Evolutionary conservation across 2,797 vertebrate species (phyloP).

Genomic region (Danio tinwini): DNA sequence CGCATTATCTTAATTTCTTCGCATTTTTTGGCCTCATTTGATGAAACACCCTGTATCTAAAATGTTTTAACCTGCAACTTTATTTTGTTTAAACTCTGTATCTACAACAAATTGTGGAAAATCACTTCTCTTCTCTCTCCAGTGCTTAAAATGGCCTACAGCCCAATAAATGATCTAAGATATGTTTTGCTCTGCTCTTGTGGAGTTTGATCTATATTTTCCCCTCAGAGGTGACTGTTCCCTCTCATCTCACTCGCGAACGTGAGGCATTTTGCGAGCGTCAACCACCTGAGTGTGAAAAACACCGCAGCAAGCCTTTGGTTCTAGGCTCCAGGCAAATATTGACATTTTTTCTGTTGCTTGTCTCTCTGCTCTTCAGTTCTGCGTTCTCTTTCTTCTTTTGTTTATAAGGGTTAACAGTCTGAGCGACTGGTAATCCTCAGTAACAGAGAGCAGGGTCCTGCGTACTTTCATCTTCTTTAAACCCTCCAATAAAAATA

Average conservation of each 20-base stretch:
- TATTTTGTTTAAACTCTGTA: too few species aligned
- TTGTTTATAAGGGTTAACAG: constrained; percentile 74
- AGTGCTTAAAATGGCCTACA: constrained; percentile 23
- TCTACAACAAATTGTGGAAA: too few species aligned
- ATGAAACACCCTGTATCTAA: not conserved
- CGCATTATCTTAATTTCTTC: too few species aligned
- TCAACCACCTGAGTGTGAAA: constrained; percentile 60
- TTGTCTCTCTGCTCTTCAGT: constrained; percentile 68
- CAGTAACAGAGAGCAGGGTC: constrained; percentile 81
- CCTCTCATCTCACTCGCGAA: constrained; percentile 60
- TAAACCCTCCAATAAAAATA: constrained; percentile 75
- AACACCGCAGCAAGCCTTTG: constrained; percentile 51
- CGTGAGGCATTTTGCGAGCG: constrained; percentile 48
- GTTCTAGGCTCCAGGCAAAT: constrained; percentile 81
- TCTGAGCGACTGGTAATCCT: constrained; percentile 80
- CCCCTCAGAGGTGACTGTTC: constrained; percentile 63
- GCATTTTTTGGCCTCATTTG: not conserved
- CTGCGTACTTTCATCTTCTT: constrained; percentile 65
- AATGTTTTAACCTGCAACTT: too few species aligned
- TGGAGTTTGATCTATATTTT: constrained; percentile 66
- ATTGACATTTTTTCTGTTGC: constrained; percentile 74
- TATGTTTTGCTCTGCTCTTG: constrained; percentile 47
- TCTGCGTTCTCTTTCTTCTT: constrained; percentile 65
- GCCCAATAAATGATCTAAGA: constrained; percentile 29
- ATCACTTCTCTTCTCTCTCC: not conserved